Evolutionary conservation across 2,113 vertebrate genomes (phyloP), one percentile per base, ranked within the genome.

Genomic region (Oenanthe melanoleuca): DNA sequence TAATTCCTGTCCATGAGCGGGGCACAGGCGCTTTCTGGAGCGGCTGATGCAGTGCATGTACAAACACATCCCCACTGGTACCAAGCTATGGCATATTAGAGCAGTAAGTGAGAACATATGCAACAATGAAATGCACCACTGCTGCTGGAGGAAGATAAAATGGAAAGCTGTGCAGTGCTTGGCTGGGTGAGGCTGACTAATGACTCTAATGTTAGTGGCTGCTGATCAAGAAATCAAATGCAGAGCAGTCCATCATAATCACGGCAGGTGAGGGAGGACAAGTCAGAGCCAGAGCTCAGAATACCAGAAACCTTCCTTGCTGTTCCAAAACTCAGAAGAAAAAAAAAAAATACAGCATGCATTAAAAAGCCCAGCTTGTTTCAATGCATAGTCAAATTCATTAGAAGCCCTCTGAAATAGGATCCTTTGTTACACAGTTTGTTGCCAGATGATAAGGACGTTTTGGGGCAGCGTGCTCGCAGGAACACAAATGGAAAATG

Each of bases 211-310:
- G 61, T 34, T 49, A 56, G 92, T 45, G 86, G 95, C 83, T 94
- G 91, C 86, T 80, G 96, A 96, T 95, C 96, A 95, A 53, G 80
- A 86, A 96, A 90, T 83, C 83, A 90, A 88, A 92, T 34, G 59
- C 49, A 59, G 86, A 86, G 64, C 67, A 79, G 80, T 89, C 93
- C 71, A 75, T 96, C 95, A 75, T 14, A 20, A 78, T 11, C 89
- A 37, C 0, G 1, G 90, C 85, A 93, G 77, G 87, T 44, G 61
- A 83, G 47, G 63, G 65, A 63, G 42, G 72, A 83, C 2, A 7
- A 85, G 34, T 38, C 84, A 88, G 61, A 88, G 85, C n/a, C 59
- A 49, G 64, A 89, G 85, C 81, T 91, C 88, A 53, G 82, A 60
- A 73, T 19, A 71, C 37, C 80, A 90, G 55, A 77, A 34, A 38